phyloP scores from a whole-genome alignment of 37 sponge, comb jelly and placozoan species.

The Diacarnus erythraeanus region DNA sequence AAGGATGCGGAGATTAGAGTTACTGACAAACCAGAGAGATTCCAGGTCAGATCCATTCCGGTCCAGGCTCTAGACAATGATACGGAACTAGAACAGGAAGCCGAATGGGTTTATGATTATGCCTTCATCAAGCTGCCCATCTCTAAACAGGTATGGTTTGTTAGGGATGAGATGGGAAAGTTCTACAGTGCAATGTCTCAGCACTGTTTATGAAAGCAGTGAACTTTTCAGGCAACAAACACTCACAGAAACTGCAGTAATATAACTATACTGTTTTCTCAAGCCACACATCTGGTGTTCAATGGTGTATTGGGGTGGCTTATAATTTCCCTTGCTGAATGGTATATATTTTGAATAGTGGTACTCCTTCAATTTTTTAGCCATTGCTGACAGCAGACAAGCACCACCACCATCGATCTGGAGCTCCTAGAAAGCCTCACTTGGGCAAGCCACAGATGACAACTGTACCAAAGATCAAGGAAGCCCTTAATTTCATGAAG shows the following conservation, averaged over 20 bases:
- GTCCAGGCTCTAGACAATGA: slow-evolving; percentile 66
- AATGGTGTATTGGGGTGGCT: background rate
- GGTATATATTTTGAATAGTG: background rate
- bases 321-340: background rate
- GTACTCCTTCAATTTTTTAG: slow-evolving; percentile 1
- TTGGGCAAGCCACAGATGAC: slow-evolving; percentile 32
- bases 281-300: background rate
- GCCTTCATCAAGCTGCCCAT: slow-evolving; percentile 72
- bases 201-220: slow-evolving; percentile 2
- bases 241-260: no score
- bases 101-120: slow-evolving; percentile 90
- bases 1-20: slow-evolving; percentile 82
- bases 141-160: slow-evolving; percentile 89
- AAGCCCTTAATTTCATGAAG: slow-evolving; percentile 84
- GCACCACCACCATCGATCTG: slow-evolving; percentile 1
- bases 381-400: slow-evolving; percentile 18
- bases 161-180: no score
- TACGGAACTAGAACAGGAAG: slow-evolving; percentile 86
- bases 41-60: slow-evolving; percentile 46
- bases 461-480: slow-evolving; percentile 81
- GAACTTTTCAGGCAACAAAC: no score
- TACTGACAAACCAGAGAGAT: slow-evolving; percentile 90
- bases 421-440: background rate
- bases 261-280: slow-evolving; percentile 2
- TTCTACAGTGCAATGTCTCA: no score